Evolutionary conservation across 2,113 vertebrate genomes (phyloP).

Genomic region (Macroglossus sobrinus): DNA sequence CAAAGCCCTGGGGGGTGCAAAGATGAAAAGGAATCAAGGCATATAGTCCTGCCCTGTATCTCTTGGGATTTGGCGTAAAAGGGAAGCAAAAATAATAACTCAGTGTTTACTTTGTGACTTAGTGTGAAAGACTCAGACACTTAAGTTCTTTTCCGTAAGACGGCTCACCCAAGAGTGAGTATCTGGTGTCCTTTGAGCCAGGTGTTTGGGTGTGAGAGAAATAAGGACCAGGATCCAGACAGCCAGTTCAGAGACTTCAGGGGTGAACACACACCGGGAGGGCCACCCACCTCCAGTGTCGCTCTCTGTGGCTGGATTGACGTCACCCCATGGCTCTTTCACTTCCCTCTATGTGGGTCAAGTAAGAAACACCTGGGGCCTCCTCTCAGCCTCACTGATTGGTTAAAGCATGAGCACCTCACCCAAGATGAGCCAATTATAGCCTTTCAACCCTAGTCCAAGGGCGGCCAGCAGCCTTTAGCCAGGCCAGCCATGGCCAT

Average conservation of each 20-base stretch:
- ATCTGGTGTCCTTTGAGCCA: neutral
- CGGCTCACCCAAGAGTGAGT: neutral
- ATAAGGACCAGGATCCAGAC: neutral
- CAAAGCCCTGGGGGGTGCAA: neutral
- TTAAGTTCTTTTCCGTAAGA: neutral
- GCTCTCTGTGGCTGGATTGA: neutral
- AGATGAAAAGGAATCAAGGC: neutral
- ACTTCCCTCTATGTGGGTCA: too few species aligned
- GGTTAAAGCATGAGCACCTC: neutral
- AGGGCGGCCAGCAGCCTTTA: neutral
- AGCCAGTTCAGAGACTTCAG: neutral
- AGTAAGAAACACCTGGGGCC: neutral
- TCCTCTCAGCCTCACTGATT: neutral
- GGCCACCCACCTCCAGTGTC: fast-evolving
- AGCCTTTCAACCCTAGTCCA: neutral
- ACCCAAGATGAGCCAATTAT: neutral
- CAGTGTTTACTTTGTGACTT: neutral
- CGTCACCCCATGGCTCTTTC: fast-evolving
- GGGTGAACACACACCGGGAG: neutral
- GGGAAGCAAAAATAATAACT: neutral
- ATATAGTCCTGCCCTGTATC: neutral
- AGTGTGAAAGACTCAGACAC: neutral
- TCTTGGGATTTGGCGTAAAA: neutral
- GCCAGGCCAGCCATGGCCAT: neutral
- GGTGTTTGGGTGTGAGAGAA: neutral